Conservation (phyloP, 2,113 vertebrate genomes). For the Brevimyrus niger region DNA sequence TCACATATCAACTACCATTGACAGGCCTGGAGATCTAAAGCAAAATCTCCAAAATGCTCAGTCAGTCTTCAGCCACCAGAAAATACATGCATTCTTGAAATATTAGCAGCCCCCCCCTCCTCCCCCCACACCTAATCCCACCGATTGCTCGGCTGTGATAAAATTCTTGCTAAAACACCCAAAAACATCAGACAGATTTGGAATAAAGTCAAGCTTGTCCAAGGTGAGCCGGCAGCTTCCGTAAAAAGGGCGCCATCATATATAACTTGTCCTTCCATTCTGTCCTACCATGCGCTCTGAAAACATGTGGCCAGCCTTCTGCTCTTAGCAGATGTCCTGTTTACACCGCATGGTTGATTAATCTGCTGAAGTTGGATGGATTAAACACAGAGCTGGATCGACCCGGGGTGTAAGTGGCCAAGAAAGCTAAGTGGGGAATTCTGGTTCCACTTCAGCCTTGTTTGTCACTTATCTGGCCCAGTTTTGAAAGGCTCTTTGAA, state of each 20-base stretch:
- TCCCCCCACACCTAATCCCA: slow-evolving; percentile 22
- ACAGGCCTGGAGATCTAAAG: slow-evolving; percentile 49
- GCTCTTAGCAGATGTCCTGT: not conserved
- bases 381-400: not conserved
- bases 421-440: not conserved
- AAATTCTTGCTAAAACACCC: slow-evolving; percentile 40
- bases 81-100: slow-evolving; percentile 44
- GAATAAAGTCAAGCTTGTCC: slow-evolving; percentile 39
- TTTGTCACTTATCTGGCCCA: not conserved
- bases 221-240: not conserved
- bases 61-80: slow-evolving; percentile 29
- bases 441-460: not conserved
- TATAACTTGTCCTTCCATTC: no score
- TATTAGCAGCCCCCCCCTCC: slow-evolving; percentile 39
- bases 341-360: not conserved
- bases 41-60: slow-evolving; percentile 17
- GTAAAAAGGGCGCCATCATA: not conserved
- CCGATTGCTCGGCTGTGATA: slow-evolving; percentile 31
- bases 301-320: not conserved
- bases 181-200: slow-evolving; percentile 44
- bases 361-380: not conserved
- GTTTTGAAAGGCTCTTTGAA: not conserved
- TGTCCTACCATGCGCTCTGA: not conserved
- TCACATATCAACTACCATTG: slow-evolving; percentile 34
- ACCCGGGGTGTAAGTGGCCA: not conserved